These are phyloP conservation scores for Euplagia quadripunctaria DNA, from an alignment of 2,888 invertebrate genomes.

Conservation along the genomic window DNA sequence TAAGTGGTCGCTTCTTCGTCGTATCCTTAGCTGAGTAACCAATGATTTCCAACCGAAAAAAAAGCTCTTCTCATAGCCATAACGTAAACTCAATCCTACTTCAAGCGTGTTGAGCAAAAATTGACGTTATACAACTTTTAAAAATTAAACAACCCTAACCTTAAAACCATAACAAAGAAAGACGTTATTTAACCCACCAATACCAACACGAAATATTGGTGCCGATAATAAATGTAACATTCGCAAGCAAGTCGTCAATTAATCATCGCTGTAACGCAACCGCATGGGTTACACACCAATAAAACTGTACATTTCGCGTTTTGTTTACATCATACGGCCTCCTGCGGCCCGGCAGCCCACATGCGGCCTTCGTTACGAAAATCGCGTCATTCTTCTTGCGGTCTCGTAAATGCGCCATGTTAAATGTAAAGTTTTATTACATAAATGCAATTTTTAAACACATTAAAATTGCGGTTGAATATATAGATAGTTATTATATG, in stretches of 20 bases:
- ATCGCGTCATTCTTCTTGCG: conserved; percentile 40
- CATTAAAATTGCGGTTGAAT: neutral
- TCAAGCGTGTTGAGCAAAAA: too few relatives aligned
- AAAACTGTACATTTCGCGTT: conserved; percentile 41
- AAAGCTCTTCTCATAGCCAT: too few relatives aligned
- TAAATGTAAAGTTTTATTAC: conserved; percentile 45
- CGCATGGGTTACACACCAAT: conserved; percentile 34
- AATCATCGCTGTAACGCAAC: conserved; percentile 44
- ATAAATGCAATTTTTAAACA: conserved; percentile 21
- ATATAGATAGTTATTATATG: too few relatives aligned
- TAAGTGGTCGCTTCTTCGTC: too few relatives aligned
- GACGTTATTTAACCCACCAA: conserved; percentile 13
- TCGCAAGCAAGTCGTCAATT: conserved; percentile 42
- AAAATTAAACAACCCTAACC: neutral
- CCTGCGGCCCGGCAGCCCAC: conserved; percentile 15
- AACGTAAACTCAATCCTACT: too few relatives aligned
- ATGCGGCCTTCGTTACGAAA: conserved; percentile 39
- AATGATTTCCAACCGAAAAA: too few relatives aligned
- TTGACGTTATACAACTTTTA: too few relatives aligned
- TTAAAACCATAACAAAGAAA: conserved; percentile 1
- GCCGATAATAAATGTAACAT: conserved; percentile 22
- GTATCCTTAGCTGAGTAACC: neutral
- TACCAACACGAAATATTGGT: conserved; percentile 2
- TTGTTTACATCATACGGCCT: conserved; percentile 33
- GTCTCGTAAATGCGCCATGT: conserved; percentile 39